Evolutionary conservation across 2,888 invertebrate species (phyloP), one percentile per base, ranked within the genome.

Genomic region (Biston stratarius): DNA sequence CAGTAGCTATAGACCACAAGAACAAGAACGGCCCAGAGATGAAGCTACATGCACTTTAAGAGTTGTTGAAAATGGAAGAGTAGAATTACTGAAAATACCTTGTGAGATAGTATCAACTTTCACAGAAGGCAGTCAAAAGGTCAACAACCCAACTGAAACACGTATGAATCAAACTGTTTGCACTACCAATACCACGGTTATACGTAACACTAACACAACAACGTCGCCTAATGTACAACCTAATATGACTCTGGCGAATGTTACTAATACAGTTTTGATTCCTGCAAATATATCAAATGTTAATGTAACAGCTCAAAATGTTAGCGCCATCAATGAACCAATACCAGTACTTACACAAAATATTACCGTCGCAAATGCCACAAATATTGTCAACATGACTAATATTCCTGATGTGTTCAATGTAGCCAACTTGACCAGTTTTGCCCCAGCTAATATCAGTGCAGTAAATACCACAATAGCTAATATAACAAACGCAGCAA

Each of bases 81-180:
- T 79, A 14, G 83, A 91, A 72, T 71, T 76, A 15, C 72, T 93
- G 12, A 91, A 84, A 76, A 85, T 94, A 74, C 93, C 93, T 1
- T 94, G 93, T 74, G 93, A 90, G 81, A 92, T 92, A 9, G 92
- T 94, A 9, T 91, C 93, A 0, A 94, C 93, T 1, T 94, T 94
- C 67, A 87, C 88, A 5, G 82, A 87, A 69, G 87, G 81, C 5
- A 84, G 88, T 69, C 81, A 80, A 33, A 84, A 82, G 66, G 69
- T 78, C 45, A 67, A 75, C 9, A 56, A 60, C 9, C 42, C 58
- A 67, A 72, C 73, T 57, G 77, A 78, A 12, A 72, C 76, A 44
- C 71, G 74, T 15, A 73, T 80, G 6, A 87, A 87, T 52, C 76
- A 78, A 59, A 89, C 86, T 34, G 83, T 86, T 10, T 90, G 90